Base-by-base conservation (phyloP, 2,888 invertebrate genomes). In the Caenorhabditis sp. region DNA sequence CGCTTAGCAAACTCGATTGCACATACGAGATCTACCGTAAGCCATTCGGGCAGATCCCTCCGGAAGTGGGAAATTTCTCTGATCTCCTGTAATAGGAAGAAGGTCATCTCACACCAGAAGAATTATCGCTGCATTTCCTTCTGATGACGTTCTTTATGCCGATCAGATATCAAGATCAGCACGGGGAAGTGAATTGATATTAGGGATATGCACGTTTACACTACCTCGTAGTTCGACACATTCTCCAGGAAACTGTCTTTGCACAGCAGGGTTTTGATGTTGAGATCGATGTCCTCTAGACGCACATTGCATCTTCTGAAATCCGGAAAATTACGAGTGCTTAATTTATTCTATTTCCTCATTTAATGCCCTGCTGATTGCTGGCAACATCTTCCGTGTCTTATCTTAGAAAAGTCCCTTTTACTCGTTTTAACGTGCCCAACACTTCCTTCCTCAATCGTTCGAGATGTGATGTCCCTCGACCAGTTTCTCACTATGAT, bases 31-130 rank as follows among this genome's bases (percentile, higher is more conserved):
- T 76, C 76, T 2, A 76, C 26, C 13, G 76, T 76, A 32, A 68
- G 58, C 76, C 76, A 76, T 15, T 65, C 76, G 0, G 76, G 76
- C 9, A 76, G 46, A 11, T 52, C 76, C 5, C 76, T 24, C 35
- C 59, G 56, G 17, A 50, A 68, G 4, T 22, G 17, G 7, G 53
- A 27, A n/a, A 59, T 17, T 32, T 66, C 65, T 22, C 39, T 24
- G 6, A 50, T 30, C 24, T 62, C 62, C 52, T 52, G 52, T 20
- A 52, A 24, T 46, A 65, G n/a, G 37, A 39, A 58, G 5, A 39
- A 35, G 15, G 37, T 13, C 15, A 30, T 45, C n/a, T n/a, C n/a
- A n/a, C n/a, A n/a, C n/a, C n/a, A n/a, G n/a, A n/a, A n/a, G n/a
- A n/a, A n/a, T n/a, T n/a, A 39, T 56, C 46, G 48, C 26, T 4